Percentiles rank a stretch among this genome's conserved stretches.
Evolutionary conservation across 2,113 vertebrate species (phyloP).

Genomic region (Sitta europaea): DNA sequence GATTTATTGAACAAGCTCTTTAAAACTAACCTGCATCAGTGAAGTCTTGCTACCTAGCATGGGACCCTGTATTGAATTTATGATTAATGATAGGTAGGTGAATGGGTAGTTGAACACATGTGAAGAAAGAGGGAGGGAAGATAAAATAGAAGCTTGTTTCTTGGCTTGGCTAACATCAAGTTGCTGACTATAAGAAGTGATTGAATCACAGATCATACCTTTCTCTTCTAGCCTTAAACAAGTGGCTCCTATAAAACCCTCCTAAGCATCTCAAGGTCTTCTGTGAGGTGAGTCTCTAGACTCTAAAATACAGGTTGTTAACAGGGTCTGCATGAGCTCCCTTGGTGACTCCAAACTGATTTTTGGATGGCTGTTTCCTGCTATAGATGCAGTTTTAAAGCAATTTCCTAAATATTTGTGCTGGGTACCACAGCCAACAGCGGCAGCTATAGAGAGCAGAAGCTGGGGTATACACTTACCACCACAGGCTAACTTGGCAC

Average conservation of each 20-base stretch:
- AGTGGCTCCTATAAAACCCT: neutral
- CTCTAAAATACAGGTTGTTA: neutral
- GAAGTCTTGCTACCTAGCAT: neutral
- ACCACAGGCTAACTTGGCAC: neutral
- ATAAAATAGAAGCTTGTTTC: neutral
- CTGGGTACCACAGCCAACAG: neutral
- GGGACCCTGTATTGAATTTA: neutral
- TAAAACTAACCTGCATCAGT: neutral
- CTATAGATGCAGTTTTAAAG: neutral
- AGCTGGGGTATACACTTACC: neutral
- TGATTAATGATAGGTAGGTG: neutral
- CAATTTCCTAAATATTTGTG: neutral
- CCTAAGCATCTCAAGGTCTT: neutral
- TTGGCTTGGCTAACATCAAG: neutral
- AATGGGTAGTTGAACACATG: neutral
- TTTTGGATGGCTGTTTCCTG: slow-evolving; percentile 7
- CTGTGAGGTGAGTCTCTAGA: neutral
- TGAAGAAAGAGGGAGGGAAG: neutral
- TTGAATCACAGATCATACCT: neutral
- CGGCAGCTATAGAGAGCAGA: neutral
- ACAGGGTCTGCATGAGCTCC: neutral
- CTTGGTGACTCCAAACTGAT: slow-evolving; percentile 3
- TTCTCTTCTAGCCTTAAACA: neutral
- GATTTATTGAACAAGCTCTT: neutral
- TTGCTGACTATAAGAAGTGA: neutral